Percentiles rank a stretch among this genome's conserved stretches.
These are phyloP conservation scores for Neopipo cinnamomea DNA, from an alignment of 2,113 vertebrate genomes.

Conservation along the genomic window DNA sequence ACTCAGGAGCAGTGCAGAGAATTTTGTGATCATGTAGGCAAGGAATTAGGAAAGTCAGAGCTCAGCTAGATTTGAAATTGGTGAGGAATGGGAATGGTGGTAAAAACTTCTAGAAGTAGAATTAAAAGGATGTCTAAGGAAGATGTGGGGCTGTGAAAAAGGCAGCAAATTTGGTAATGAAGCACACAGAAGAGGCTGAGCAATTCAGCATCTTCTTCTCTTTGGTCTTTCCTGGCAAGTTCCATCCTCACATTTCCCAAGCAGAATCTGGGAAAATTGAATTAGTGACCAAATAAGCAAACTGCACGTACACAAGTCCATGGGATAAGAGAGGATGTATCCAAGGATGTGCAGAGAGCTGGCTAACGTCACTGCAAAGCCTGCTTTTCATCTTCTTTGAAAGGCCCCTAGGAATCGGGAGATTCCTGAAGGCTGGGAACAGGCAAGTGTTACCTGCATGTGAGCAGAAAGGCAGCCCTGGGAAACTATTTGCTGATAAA, in stretches of 20 bases:
- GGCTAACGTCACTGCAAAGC: not conserved
- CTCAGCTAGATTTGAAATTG: not conserved
- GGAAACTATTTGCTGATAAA: not conserved
- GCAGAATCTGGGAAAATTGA: not conserved
- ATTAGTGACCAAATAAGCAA: not conserved
- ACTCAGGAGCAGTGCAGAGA: not conserved
- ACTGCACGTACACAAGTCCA: too few relatives aligned
- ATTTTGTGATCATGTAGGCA: rapidly evolving
- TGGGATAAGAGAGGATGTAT: not conserved
- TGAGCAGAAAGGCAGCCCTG: not conserved
- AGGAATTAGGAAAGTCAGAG: not conserved
- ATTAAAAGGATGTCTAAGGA: not conserved
- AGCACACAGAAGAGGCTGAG: not conserved
- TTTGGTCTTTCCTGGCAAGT: not conserved
- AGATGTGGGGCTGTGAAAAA: not conserved
- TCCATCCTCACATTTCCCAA: not conserved
- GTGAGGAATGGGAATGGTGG: not conserved
- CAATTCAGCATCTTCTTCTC: not conserved
- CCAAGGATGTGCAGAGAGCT: not conserved
- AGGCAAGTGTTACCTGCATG: not conserved
- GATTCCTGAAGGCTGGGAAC: not conserved
- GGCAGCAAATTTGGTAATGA: not conserved
- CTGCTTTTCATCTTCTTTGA: not conserved
- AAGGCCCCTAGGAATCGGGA: not conserved
- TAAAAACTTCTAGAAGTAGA: not conserved